Base-by-base conservation (phyloP, 2,113 vertebrate species). In the Penelope pileata region DNA sequence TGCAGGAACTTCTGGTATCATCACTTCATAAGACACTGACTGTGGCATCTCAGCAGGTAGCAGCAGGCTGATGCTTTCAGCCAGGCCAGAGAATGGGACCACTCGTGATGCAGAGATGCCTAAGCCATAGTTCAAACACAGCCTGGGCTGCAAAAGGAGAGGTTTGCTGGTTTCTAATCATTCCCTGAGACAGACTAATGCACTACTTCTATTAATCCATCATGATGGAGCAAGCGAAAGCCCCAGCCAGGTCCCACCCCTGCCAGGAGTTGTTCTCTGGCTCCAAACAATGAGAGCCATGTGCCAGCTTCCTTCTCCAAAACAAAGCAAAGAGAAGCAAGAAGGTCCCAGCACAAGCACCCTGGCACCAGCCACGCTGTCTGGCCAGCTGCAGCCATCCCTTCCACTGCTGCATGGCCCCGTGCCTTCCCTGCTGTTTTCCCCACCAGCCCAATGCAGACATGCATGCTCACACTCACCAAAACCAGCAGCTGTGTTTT, bases 271-370 rank as follows among this genome's bases (percentile, higher is more conserved):
- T 85, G 74, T 54, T 94, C 29, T 38, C 22, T 80, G 58, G 3
- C 59, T 62, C 45, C 0, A 38, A 97, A 90, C 90, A 96, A 90
- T 85, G 18, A 0, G 0, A 88, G 56, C 34, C 30, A 72, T 74
- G 72, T 88, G 79, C 38, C 69, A 75, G 86, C 76, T 96, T 97
- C 93, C 95, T 92, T 64, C 76, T 67, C 19, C 60, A 18, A 6
- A 75, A 91, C 94, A 87, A 92, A 95, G 86, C 95, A 90, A 92
- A 93, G 86, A 42, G 56, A 91, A 40, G 77, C 69, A 50, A 88
- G 80, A 62, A 85, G 30, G 79, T 58, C 62, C 27, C 53, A 81
- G 4, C 0, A 3, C 18, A 69, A 34, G 76, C 1, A 2, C 38
- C 1, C 26, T 67, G 86, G 77, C 14, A 91, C 67, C 50, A 83